phyloP scores from a whole-genome alignment of 2,888 invertebrate species.

The Ophion obscuratus region DNA sequence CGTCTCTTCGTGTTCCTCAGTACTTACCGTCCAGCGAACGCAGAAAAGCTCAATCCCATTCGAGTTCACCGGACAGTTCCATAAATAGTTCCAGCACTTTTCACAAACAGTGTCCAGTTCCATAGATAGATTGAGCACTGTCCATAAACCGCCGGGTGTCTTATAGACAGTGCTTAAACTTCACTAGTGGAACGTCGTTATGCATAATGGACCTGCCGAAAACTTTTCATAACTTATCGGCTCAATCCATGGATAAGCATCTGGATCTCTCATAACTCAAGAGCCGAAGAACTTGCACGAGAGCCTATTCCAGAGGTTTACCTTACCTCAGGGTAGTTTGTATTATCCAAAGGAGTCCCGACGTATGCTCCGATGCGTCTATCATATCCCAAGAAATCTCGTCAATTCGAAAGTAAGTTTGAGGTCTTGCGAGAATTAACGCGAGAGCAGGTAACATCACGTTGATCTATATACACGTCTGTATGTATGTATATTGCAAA shows the following conservation, averaged over 20 bases:
- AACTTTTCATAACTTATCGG: neutral
- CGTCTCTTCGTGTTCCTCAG: neutral
- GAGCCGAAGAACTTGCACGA: neutral
- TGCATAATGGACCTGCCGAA: neutral
- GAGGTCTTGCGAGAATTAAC: neutral
- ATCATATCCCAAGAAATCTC: neutral
- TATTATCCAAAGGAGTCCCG: neutral
- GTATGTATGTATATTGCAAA: neutral
- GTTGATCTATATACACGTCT: neutral
- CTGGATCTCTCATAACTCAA: neutral
- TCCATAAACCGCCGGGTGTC: neutral
- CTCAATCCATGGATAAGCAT: neutral
- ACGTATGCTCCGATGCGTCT: neutral
- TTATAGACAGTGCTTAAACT: neutral
- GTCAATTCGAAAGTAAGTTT: neutral
- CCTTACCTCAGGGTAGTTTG: neutral
- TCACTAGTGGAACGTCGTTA: neutral
- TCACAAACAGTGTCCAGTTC: neutral
- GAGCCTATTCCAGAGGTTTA: neutral
- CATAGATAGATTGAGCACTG: neutral
- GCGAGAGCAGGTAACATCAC: neutral
- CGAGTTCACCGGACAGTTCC: neutral
- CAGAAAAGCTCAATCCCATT: neutral
- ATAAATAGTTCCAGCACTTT: neutral
- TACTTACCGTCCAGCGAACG: neutral